Evolutionary conservation across 2,888 invertebrate genomes (phyloP), one percentile per base, ranked within the genome.

Genomic region (Diachrysia chrysitis): DNA sequence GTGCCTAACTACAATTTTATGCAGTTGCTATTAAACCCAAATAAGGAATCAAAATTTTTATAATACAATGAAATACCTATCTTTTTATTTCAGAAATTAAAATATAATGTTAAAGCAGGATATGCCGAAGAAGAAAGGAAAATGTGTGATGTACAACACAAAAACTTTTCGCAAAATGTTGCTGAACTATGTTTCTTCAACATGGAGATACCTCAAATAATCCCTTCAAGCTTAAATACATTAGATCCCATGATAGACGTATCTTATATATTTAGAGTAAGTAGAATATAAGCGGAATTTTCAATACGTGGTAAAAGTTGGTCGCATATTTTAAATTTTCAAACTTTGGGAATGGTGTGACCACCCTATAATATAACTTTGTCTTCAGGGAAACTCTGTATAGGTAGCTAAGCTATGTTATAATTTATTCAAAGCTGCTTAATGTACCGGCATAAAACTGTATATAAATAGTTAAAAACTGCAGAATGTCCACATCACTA

Each of bases 251-350:
- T 92, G 88, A 85, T 95, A 62, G 86, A 89, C 16, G 87, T 94
- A 66, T 89, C 91, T 0, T 95, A 95, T 69, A 73, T 87, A 37
- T 84, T 93, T 53, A 85, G 88, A 82, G 95, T 94, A 82, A 83
- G 88, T 73, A 48, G 29, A 6, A 37, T 10, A 14, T 37, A 37
- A 37, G 14, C 0, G n/a, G n/a, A 42, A n/a, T 16, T 25, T 25
- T n/a, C 7, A n/a, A 4, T 42, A n/a, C n/a, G 42, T 42, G 42
- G n/a, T 7, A 5, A 16, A 2, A 16, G 37, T 37, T 6, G 0
- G 42, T 42, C 14, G n/a, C 42, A 42, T 5, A 42, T 42, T n/a
- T n/a, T 1, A 7, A 37, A 37, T 37, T 16, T 37, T 5, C 16
- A 16, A 42, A 2, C 5, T 42, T n/a, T 42, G 42, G 6, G n/a